phyloP scores from a whole-genome alignment of 2,888 invertebrate genomes.

The Limnephilus auricula region DNA sequence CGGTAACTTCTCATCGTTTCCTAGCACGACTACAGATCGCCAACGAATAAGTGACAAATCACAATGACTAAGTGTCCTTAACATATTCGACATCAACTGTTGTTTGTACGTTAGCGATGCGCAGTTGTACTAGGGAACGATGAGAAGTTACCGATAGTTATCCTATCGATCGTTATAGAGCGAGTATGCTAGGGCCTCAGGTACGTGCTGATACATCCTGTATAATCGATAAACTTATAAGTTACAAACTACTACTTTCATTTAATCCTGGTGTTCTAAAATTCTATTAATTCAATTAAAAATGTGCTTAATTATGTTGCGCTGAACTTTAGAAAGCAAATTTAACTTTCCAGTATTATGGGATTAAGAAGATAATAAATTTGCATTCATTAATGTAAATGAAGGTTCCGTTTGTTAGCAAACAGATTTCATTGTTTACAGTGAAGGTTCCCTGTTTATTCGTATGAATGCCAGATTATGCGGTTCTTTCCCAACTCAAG shows the following conservation, averaged over 20 bases:
- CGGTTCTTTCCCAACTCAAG: not conserved
- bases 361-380: constrained; percentile 31
- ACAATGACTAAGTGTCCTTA: too few relatives aligned
- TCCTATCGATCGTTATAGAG: too few relatives aligned
- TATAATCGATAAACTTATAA: too few relatives aligned
- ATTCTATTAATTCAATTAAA: not conserved
- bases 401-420: not conserved
- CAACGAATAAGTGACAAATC: too few relatives aligned
- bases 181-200: too few relatives aligned
- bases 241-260: not conserved
- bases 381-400: constrained; percentile 13
- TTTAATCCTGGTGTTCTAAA: not conserved
- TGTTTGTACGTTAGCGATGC: too few relatives aligned
- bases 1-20: too few relatives aligned
- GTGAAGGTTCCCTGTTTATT: not conserved
- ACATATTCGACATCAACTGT: too few relatives aligned
- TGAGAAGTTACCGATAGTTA: too few relatives aligned
- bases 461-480: not conserved
- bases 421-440: not conserved
- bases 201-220: too few relatives aligned
- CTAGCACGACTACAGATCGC: too few relatives aligned
- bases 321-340: not conserved
- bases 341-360: constrained; percentile 5
- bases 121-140: too few relatives aligned
- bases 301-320: not conserved